Percentiles rank a stretch among this genome's conserved stretches.
Conservation (phyloP, 2,888 invertebrate species). For the Zygogramma bicolorata region DNA sequence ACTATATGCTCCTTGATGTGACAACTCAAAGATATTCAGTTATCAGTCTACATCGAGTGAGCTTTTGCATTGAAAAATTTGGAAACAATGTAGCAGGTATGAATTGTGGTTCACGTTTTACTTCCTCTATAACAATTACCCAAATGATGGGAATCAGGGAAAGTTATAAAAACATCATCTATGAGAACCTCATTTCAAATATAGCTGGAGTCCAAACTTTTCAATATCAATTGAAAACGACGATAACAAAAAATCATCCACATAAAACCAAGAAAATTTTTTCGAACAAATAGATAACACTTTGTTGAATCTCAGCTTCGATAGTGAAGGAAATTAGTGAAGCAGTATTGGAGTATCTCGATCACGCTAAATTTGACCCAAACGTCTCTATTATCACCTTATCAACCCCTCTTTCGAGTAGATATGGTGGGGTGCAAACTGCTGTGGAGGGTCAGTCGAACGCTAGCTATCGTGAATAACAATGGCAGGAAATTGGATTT, state of each 20-base stretch:
- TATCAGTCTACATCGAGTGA: no score
- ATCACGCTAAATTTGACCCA: constrained; percentile 63
- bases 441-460: constrained; percentile 41
- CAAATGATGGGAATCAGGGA: no score
- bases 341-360: constrained; percentile 50
- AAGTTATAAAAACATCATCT: no score
- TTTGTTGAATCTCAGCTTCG: constrained; percentile 42
- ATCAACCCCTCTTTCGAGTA: constrained; percentile 52
- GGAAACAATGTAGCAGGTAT: no score
- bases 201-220: no score
- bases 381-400: constrained; percentile 62
- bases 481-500: constrained; percentile 59
- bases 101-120: no score
- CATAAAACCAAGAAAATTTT: constrained; percentile 31
- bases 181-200: no score
- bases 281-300: constrained; percentile 40
- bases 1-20: no score
- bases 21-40: no score
- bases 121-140: no score
- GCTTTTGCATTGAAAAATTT: no score
- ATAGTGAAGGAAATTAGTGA: constrained; percentile 45
- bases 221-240: background rate
- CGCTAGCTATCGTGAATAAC: constrained; percentile 31
- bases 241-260: background rate
- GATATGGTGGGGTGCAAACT: constrained; percentile 53